phyloP scores from a whole-genome alignment of 2,888 invertebrate species.

The Yponomeuta evonymella region DNA sequence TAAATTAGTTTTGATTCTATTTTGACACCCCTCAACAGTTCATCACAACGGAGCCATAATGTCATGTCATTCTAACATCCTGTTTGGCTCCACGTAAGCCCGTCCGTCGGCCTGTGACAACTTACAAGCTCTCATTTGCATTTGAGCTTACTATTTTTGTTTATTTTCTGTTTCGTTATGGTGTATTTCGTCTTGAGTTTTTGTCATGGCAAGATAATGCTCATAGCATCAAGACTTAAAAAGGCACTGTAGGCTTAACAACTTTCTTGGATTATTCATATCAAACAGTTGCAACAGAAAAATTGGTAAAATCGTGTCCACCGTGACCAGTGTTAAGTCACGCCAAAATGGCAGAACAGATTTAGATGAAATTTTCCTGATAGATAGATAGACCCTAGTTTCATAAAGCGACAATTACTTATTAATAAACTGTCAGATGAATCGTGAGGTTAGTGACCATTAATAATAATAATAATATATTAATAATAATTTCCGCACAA shows the following conservation, averaged over 20 bases:
- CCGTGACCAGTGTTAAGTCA: no score
- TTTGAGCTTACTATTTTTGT: conserved; percentile 18
- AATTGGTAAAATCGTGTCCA: no score
- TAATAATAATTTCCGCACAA: no score
- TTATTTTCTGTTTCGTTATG: background rate
- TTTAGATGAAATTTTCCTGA: no score
- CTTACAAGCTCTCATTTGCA: conserved; percentile 34
- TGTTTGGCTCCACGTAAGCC: conserved; percentile 15
- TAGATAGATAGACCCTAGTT: no score
- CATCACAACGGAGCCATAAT: background rate
- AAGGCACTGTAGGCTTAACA: background rate
- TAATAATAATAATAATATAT: no score
- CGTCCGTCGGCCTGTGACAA: conserved; percentile 27
- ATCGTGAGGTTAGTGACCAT: no score
- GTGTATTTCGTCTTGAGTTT: background rate
- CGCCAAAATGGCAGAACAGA: no score
- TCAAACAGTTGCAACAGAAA: no score
- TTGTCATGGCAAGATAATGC: background rate
- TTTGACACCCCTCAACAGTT: conserved; percentile 1
- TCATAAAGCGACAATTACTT: no score
- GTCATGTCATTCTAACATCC: conserved; percentile 9
- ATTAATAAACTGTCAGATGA: no score
- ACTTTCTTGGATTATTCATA: no score
- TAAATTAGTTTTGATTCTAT: background rate
- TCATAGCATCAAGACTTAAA: background rate